These are phyloP conservation scores for Athalia cordata DNA, from an alignment of 2,888 invertebrate species.

Conservation along the genomic window DNA sequence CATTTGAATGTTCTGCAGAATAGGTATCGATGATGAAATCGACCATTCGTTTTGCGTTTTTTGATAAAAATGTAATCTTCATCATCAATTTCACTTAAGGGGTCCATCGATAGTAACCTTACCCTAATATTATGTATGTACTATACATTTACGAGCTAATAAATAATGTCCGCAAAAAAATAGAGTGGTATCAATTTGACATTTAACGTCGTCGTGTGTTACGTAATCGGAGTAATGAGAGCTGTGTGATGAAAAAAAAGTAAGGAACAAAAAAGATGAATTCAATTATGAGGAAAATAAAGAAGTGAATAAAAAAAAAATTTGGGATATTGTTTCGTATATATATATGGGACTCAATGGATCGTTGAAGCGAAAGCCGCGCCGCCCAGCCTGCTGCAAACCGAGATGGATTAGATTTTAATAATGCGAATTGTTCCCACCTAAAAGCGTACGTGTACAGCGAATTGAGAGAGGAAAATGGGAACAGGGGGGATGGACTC, in stretches of 20 bases:
- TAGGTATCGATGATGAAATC: no score
- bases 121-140: not conserved
- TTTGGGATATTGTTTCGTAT: conserved; percentile 1
- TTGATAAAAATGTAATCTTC: no score
- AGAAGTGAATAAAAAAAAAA: not conserved
- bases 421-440: conserved; percentile 68
- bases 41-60: no score
- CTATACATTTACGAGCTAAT: not conserved
- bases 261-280: not conserved
- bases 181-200: not conserved
- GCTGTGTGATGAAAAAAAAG: no score
- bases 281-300: not conserved
- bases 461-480: not conserved
- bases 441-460: conserved; percentile 32
- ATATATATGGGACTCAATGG: not conserved
- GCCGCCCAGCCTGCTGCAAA: conserved; percentile 10
- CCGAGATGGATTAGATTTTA: conserved; percentile 69
- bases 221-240: no score
- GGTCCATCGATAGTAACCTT: no score
- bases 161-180: not conserved
- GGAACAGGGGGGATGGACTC: conserved; percentile 15
- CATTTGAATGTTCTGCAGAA: no score
- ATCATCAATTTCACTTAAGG: no score
- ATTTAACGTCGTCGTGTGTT: no score
- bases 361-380: conserved; percentile 12